phyloP scores from a whole-genome alignment of 2,797 vertebrate species.

The Poeciliopsis turneri region DNA sequence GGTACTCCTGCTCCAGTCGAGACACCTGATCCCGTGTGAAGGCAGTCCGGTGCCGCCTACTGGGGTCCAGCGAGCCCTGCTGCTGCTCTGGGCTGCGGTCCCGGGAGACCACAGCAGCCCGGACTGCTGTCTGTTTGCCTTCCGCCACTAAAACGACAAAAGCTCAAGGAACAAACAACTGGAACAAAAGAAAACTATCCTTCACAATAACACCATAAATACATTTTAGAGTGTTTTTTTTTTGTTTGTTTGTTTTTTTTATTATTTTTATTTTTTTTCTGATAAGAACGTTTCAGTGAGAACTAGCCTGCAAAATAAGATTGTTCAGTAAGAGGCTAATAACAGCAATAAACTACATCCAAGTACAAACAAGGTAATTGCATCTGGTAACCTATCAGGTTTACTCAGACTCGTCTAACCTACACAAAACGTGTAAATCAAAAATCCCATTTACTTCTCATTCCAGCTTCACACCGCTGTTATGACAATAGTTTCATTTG shows the following conservation, averaged over 20 bases:
- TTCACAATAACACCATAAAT: neutral
- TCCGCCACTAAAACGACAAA: conserved; percentile 67
- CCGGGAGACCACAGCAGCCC: conserved; percentile 44
- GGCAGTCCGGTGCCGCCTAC: conserved; percentile 81
- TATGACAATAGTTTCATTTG: neutral
- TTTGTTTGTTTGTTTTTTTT: no score
- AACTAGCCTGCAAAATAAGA: neutral
- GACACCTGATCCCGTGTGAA: conserved; percentile 82
- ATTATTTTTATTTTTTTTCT: neutral
- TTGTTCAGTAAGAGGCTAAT: neutral
- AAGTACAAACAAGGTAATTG: neutral
- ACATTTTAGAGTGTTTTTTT: neutral
- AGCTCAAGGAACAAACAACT: neutral
- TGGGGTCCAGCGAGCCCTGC: conserved; percentile 71
- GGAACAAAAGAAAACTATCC: neutral
- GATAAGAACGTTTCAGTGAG: neutral
- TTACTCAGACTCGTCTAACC: neutral
- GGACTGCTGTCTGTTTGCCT: conserved; percentile 66
- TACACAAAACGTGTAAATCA: neutral
- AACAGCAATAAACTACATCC: neutral
- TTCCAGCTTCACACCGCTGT: neutral
- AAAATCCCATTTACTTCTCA: neutral
- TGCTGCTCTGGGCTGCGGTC: conserved; percentile 46
- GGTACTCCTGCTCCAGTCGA: conserved; percentile 82
- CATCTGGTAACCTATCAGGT: neutral